Conservation (phyloP, 2,113 vertebrate species). For the Microtus richardsoni region DNA sequence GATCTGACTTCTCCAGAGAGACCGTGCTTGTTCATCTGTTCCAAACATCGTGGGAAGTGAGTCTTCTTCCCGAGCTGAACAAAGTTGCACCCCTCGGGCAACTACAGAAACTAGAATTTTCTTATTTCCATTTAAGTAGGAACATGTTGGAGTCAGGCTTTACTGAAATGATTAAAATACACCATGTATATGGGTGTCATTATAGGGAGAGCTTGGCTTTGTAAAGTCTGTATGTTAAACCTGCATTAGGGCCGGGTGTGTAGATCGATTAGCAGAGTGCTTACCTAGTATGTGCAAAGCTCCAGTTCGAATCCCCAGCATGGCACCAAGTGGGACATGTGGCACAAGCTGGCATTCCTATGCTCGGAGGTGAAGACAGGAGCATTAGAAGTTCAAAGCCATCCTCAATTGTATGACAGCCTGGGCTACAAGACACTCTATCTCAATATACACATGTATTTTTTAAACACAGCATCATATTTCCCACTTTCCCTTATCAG, state of each 20-base stretch:
- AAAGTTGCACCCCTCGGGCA: not conserved
- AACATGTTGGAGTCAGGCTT: constrained; percentile 13
- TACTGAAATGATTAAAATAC: constrained; percentile 27
- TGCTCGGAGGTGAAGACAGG: not conserved
- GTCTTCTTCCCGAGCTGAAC: not conserved
- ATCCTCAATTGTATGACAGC: not conserved
- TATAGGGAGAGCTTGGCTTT: not conserved
- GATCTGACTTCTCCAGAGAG: constrained; percentile 19
- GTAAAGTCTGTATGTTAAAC: not conserved
- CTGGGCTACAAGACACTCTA: not conserved
- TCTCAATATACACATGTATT: not conserved
- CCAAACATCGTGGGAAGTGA: not conserved
- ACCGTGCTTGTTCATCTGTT: constrained; percentile 15
- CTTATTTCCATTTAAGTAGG: constrained; percentile 13
- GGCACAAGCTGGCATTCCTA: not conserved
- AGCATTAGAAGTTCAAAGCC: not conserved
- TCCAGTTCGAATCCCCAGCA: not conserved
- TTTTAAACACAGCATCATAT: not conserved
- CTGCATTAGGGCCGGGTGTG: not conserved
- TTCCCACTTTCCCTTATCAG: not conserved
- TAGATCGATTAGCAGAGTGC: not conserved
- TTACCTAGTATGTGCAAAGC: too few species aligned
- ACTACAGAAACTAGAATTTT: constrained; percentile 20
- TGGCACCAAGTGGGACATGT: not conserved
- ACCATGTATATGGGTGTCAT: not conserved